These are phyloP conservation scores for Drepana falcataria DNA, from an alignment of 2,888 invertebrate species.

Conservation along the genomic window DNA sequence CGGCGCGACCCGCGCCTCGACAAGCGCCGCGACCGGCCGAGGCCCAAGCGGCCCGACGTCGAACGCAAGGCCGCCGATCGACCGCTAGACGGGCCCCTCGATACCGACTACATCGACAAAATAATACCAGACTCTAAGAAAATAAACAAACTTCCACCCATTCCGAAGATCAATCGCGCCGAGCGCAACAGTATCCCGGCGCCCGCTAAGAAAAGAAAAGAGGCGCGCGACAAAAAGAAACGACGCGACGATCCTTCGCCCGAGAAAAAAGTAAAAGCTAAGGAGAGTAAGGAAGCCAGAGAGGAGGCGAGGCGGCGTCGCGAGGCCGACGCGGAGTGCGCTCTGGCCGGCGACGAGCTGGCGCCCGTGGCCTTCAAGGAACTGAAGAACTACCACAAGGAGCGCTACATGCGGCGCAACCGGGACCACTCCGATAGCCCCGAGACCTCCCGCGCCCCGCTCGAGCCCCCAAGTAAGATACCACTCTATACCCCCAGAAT, in stretches of 20 bases:
- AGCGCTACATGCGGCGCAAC: slow-evolving; percentile 83
- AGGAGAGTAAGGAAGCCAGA: slow-evolving; percentile 20
- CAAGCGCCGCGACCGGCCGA: slow-evolving; percentile 11
- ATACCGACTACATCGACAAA: slow-evolving; percentile 35
- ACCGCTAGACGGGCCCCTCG: slow-evolving; percentile 5
- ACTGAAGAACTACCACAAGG: slow-evolving; percentile 76
- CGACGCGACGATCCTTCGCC: slow-evolving; percentile 35
- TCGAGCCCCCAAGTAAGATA: slow-evolving; percentile 73
- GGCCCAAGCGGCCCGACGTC: slow-evolving; percentile 6
- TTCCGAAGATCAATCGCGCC: slow-evolving; percentile 52
- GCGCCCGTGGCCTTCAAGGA: slow-evolving; percentile 73
- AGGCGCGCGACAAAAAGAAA: slow-evolving; percentile 28
- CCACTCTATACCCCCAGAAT: slow-evolving; percentile 42
- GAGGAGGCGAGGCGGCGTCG: slow-evolving; percentile 18
- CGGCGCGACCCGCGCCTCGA: slow-evolving; percentile 23
- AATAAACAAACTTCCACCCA: slow-evolving; percentile 64
- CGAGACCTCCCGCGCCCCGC: slow-evolving; percentile 41
- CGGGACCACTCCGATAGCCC: slow-evolving; percentile 80
- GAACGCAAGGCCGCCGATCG: slow-evolving; percentile 9
- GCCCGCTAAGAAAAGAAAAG: slow-evolving; percentile 33
- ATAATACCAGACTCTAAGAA: slow-evolving; percentile 41
- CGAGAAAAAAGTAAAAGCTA: slow-evolving; percentile 30
- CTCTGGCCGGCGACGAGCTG: slow-evolving; percentile 20
- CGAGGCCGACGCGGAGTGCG: slow-evolving; percentile 13
- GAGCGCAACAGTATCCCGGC: slow-evolving; percentile 16